A percentile compares a stretch with the other conserved stretches of the same genome.
These are phyloP conservation scores for Drosophila tanythrix DNA, from an alignment of 2,888 invertebrate genomes.

Conservation along the genomic window DNA sequence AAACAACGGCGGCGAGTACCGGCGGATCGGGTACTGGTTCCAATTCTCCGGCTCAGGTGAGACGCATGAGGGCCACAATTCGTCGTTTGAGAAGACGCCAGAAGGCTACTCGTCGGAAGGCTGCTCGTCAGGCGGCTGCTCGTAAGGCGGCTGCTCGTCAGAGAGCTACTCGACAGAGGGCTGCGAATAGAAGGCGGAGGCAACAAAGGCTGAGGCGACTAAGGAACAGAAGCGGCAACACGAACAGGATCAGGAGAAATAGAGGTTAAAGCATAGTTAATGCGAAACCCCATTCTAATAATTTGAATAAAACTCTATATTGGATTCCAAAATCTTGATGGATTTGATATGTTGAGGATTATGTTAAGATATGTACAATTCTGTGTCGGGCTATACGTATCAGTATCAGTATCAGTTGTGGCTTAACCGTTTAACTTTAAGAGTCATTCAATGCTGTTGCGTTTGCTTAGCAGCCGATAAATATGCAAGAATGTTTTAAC, in stretches of 20 bases:
- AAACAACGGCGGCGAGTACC: not conserved
- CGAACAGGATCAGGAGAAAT: not conserved
- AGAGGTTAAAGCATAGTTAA: not conserved
- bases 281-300: not conserved
- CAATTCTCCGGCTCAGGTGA: not conserved
- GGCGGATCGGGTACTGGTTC: not conserved
- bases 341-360: too few relatives aligned
- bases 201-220: not conserved
- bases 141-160: not conserved
- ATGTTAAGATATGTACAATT: too few relatives aligned
- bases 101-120: not conserved
- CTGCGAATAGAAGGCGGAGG: too few relatives aligned
- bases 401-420: not conserved
- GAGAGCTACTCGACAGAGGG: not conserved
- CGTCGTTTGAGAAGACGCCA: not conserved
- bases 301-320: not conserved
- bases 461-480: not conserved
- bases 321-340: not conserved
- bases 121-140: not conserved
- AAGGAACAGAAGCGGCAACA: not conserved
- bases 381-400: not conserved
- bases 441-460: not conserved
- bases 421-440: not conserved
- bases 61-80: not conserved
- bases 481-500: not conserved